Evolutionary conservation across 1,140 invertebrate genomes (phyloP).

Genomic region (Drosophila pruinosa): DNA sequence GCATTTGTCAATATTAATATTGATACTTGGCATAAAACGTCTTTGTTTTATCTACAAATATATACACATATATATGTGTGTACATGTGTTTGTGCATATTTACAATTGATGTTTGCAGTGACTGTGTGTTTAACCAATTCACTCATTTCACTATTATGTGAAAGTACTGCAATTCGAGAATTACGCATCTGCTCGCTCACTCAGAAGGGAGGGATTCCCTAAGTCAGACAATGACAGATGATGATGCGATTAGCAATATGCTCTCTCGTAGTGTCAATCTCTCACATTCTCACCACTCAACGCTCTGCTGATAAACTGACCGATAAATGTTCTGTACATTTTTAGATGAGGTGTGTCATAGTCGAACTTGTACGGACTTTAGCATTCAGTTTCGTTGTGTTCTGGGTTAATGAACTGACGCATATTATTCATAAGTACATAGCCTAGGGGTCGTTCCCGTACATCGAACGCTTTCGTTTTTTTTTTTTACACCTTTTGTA

Average conservation of each 20-base stretch:
- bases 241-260: neutral
- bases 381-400: neutral
- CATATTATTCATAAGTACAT: neutral
- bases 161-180: no score
- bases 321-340: slow-evolving; percentile 4
- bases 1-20: slow-evolving; percentile 1
- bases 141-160: neutral
- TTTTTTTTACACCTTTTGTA: neutral
- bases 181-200: no score
- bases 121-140: neutral
- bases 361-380: slow-evolving; percentile 3
- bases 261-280: neutral
- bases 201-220: slow-evolving; percentile 3
- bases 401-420: slow-evolving; percentile 31
- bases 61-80: no score
- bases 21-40: neutral
- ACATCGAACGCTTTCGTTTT: slow-evolving; percentile 1
- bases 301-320: neutral
- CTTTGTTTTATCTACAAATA: neutral
- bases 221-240: neutral
- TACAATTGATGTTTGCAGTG: neutral
- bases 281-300: neutral
- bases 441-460: slow-evolving; percentile 10
- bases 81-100: neutral
- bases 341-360: slow-evolving; percentile 19